phyloP scores from a whole-genome alignment of 2,888 invertebrate genomes.

The Andrena bucephala region DNA sequence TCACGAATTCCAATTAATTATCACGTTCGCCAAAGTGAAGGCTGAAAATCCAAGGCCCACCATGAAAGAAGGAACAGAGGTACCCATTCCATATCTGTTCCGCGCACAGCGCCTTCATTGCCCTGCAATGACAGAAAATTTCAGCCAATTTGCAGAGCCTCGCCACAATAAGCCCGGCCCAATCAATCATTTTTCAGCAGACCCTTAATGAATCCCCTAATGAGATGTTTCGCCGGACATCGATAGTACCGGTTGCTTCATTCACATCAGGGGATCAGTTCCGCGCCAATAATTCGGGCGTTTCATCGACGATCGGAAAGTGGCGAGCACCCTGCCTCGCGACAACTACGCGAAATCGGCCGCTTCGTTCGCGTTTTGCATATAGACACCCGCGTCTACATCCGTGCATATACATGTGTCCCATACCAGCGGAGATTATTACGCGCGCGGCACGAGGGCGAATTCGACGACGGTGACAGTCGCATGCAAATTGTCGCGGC shows the following conservation, averaged over 20 bases:
- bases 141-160: neutral
- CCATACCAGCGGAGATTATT: conserved; percentile 27
- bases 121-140: neutral
- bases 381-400: neutral
- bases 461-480: conserved; percentile 66
- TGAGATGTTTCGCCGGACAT: conserved; percentile 1
- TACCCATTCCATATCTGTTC: neutral
- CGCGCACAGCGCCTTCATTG: neutral
- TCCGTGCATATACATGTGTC: neutral
- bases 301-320: conserved; percentile 43
- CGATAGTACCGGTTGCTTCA: conserved; percentile 10
- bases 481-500: conserved; percentile 79
- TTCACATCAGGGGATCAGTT: conserved; percentile 28
- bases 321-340: neutral
- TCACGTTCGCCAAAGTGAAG: neutral
- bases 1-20: neutral
- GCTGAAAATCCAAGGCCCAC: neutral
- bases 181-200: conserved; percentile 26
- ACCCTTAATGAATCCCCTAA: conserved; percentile 19
- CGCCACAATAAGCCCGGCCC: conserved; percentile 7
- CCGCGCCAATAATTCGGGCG: conserved; percentile 32
- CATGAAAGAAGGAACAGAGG: neutral
- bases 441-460: conserved; percentile 40
- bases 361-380: conserved; percentile 18
- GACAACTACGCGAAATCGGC: neutral